These are phyloP conservation scores for Dryocosmus kuriphilus DNA, from an alignment of 2,888 invertebrate species.

Conservation along the genomic window DNA sequence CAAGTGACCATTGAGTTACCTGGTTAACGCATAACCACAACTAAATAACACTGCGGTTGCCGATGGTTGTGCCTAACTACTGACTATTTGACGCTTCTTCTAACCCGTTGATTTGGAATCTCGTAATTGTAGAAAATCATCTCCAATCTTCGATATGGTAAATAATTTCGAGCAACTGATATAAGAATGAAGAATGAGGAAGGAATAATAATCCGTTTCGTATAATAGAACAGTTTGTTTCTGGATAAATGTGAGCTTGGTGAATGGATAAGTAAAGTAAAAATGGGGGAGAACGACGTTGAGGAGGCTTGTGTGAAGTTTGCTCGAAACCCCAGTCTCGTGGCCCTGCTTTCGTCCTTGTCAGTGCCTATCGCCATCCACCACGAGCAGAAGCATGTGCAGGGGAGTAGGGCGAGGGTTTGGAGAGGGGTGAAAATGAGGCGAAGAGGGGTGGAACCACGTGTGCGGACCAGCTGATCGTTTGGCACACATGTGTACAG, in stretches of 20 bases:
- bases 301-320: not conserved
- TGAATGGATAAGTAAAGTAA: constrained; percentile 10
- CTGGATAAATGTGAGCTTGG: constrained; percentile 13
- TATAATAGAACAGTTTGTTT: constrained; percentile 24
- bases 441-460: constrained; percentile 32
- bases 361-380: constrained; percentile 13
- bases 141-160: not conserved
- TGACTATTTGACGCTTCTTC: too few species aligned
- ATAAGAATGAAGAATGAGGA: constrained; percentile 17
- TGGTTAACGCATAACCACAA: too few species aligned
- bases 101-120: not conserved
- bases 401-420: constrained; percentile 8
- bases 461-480: constrained; percentile 55
- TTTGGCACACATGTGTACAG: constrained; percentile 52
- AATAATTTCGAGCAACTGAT: constrained; percentile 7
- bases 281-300: not conserved
- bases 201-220: constrained; percentile 20
- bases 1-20: too few species aligned
- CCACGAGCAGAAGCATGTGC: constrained; percentile 1
- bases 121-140: too few species aligned
- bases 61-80: too few species aligned
- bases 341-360: constrained; percentile 21
- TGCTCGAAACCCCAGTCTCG: constrained; percentile 22
- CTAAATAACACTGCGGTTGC: too few species aligned
- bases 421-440: not conserved